Base-by-base conservation (phyloP, 2,888 invertebrate genomes). In the Eurytoma californica region DNA sequence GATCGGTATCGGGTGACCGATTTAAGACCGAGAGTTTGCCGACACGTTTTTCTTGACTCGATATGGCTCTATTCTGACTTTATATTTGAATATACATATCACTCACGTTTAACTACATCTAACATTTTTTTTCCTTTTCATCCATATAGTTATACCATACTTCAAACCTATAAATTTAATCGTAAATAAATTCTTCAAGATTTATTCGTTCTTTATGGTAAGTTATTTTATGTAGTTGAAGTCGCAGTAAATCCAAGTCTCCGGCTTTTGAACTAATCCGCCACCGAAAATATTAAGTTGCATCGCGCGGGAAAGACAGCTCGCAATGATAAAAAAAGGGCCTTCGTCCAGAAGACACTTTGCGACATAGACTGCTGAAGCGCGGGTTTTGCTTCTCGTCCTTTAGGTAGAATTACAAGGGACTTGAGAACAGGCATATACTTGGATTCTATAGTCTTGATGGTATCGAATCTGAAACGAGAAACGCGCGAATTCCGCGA, bases 1-100 rank as follows among this genome's bases (percentile, higher is more conserved):
- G 89, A 90, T 89, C 85, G 87, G 87, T 89, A 90, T 90, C 89
- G 85, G 85, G 63, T 80, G 84, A 83, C 82, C 86, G 87, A 88
- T 88, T 88, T 86, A 87, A 86, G 83, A 84, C 80, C 84, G 84
- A 80, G 79, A 85, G 85, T 83, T 86, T 85, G 84, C 85, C 84
- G 86, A 85, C 84, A 24, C 30, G 60, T 61, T 61, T 30, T 30
- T 18, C 24, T 12, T 51, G 18, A 18, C 47, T 24, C 39, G 83
- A 83, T 85, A 89, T 86, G 88, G 47, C 80, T 77, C 77, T 89
- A 89, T 89, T 84, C 83, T 76, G 81, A 80, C 77, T 82, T 82
- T 82, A 39, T 4, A 39, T 39, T 7, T 39, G 39, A 39, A 39
- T 39, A 39, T 82, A 76, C 55, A 55, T 55, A 58, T 61, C n/a